Base-by-base conservation (phyloP, 2,113 vertebrate genomes). In the Pterocles burchelli region DNA sequence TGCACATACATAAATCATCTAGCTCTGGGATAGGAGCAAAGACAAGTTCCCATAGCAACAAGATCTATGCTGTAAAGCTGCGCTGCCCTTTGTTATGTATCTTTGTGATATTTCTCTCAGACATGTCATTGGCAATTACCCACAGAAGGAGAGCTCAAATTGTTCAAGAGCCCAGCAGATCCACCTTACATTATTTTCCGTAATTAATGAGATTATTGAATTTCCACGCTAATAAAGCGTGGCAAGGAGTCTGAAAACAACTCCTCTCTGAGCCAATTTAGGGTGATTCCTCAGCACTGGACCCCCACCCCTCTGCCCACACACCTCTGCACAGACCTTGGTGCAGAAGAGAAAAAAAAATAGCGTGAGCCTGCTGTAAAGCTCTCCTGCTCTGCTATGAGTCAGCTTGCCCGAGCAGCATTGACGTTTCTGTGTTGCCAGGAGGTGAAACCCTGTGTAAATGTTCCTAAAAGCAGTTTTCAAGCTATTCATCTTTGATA, bases 121-220 rank as follows among this genome's bases (percentile, higher is more conserved):
- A 97, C 97, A 96, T 97, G 97, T 97, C 97, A 97, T 96, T 97
- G 96, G 97, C 97, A 97, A 97, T 97, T 97, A 97, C 96, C 96
- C 96, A 97, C 96, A 95, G 95, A 97, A 97, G 96, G 94, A 97
- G 96, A 97, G 95, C 96, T 96, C 95, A 97, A 97, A 97, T 97
- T 97, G 96, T 97, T 94, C 92, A 68, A 83, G 88, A 96, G 96
- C 95, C 97, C 88, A 88, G 94, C 92, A 93, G 94, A 97, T 96
- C 97, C 97, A 96, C 96, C 94, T 97, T 95, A 96, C 97, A 96
- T 97, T 97, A 97, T 97, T 96, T 97, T 96, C 95, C 95, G 97
- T 97, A 97, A 97, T 97, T 97, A 97, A 97, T 97, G 96, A 96
- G 97, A 97, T 97, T 97, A 97, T 97, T 97, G 97, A 95, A 97